A percentile compares a stretch with the other conserved stretches of the same genome.
Evolutionary conservation across 2,797 vertebrate genomes (phyloP).

Genomic region (Artibeus lituratus): DNA sequence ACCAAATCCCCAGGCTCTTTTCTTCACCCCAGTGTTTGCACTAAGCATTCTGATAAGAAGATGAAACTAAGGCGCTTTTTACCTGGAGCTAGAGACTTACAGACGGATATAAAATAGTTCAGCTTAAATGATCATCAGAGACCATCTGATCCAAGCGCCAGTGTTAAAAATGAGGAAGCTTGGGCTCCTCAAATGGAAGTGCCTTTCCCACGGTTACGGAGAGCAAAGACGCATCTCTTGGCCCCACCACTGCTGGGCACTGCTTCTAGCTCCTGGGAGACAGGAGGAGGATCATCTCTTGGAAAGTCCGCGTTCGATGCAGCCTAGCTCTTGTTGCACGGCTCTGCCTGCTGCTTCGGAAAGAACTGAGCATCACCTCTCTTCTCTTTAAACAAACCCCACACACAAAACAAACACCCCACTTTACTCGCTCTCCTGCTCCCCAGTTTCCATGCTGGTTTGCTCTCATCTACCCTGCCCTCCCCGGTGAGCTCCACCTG

Average conservation of each 20-base stretch:
- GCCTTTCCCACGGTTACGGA: not conserved
- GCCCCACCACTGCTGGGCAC: no score
- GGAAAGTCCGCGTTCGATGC: not conserved
- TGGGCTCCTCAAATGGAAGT: not conserved
- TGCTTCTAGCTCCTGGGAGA: not conserved
- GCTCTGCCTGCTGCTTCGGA: not conserved
- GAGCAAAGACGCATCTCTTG: not conserved
- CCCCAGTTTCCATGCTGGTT: not conserved
- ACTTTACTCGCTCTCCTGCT: not conserved
- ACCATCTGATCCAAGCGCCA: not conserved
- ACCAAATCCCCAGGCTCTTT: not conserved
- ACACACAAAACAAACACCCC: not conserved
- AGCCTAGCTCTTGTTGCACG: not conserved
- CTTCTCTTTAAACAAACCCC: not conserved
- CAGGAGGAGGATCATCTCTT: not conserved
- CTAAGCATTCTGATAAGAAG: not conserved
- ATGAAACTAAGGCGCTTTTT: not conserved
- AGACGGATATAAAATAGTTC: not conserved
- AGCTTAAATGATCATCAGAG: not conserved
- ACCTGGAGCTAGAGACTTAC: not conserved
- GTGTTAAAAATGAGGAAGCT: conserved; percentile 8
- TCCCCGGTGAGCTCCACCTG: not conserved
- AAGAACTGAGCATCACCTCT: not conserved
- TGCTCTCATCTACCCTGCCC: not conserved
- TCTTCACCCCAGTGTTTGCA: not conserved